Evolutionary conservation across 2,888 invertebrate genomes (phyloP).

Genomic region (Diabrotica balteata): DNA sequence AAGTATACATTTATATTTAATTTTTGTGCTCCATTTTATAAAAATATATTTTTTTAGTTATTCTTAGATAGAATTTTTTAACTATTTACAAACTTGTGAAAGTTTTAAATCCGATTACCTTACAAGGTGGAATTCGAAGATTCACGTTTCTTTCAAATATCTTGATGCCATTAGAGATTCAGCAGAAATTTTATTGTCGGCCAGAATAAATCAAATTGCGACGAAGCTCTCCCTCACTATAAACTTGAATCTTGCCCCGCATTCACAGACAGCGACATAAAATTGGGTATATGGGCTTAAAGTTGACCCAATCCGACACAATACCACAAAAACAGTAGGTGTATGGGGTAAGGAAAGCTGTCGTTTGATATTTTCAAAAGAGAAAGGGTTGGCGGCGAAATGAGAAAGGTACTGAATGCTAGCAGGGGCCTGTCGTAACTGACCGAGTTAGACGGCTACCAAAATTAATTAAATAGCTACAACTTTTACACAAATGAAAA

Average conservation of each 20-base stretch:
- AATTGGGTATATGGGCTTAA: slow-evolving; percentile 10
- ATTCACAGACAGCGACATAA: slow-evolving; percentile 23
- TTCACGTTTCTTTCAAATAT: slow-evolving; percentile 31
- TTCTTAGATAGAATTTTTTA: too few relatives aligned
- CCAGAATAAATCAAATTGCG: slow-evolving; percentile 41
- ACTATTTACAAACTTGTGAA: too few relatives aligned
- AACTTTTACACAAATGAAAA: too few relatives aligned
- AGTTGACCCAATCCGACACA: slow-evolving; percentile 14
- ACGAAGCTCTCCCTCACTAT: slow-evolving; percentile 29
- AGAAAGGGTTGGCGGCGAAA: background rate
- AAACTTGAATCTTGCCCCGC: slow-evolving; percentile 31
- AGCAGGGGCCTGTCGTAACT: too few relatives aligned
- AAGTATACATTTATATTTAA: too few relatives aligned
- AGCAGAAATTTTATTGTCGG: slow-evolving; percentile 46
- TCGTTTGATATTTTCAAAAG: background rate
- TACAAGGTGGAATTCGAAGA: slow-evolving; percentile 5
- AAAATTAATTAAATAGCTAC: too few relatives aligned
- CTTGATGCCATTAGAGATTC: slow-evolving; percentile 46
- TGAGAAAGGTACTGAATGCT: too few relatives aligned
- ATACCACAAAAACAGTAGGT: slow-evolving; percentile 7
- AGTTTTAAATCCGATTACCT: too few relatives aligned
- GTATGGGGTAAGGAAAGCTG: background rate
- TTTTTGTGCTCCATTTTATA: too few relatives aligned
- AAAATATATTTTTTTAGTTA: too few relatives aligned
- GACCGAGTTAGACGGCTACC: too few relatives aligned